A percentile compares a stretch with the other conserved stretches of the same genome.
Evolutionary conservation across 2,113 vertebrate genomes (phyloP).

Genomic region (Telmatochromis brichardi): DNA sequence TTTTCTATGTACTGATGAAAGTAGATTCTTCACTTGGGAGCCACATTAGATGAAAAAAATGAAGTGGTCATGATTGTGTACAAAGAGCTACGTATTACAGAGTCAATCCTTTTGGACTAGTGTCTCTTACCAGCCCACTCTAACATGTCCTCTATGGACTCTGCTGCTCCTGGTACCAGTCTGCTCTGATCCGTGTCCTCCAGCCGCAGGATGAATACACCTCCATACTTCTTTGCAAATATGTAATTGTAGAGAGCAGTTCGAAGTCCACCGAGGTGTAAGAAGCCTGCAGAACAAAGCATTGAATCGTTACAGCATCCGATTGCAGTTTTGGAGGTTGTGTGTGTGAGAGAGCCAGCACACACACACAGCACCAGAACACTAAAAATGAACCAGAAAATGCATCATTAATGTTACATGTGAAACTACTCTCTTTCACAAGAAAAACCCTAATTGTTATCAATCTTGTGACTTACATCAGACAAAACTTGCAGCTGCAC

Average conservation of each 20-base stretch:
- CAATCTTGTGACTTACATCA: neutral
- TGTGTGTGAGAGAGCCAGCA: neutral
- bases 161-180: conserved; percentile 79
- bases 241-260: conserved; percentile 94
- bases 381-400: neutral
- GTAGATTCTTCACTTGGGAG: neutral
- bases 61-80: neutral
- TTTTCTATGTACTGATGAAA: neutral
- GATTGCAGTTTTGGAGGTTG: neutral
- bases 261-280: conserved; percentile 89
- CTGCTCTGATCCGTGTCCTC: conserved; percentile 90
- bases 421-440: neutral
- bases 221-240: conserved; percentile 85
- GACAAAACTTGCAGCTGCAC: neutral
- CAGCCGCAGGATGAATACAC: conserved; percentile 83
- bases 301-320: neutral
- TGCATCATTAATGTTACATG: neutral
- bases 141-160: conserved; percentile 86
- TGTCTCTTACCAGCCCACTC: conserved; percentile 84
- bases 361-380: neutral
- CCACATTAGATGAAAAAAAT: neutral
- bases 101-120: neutral
- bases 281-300: conserved; percentile 72
- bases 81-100: neutral
- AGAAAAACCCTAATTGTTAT: neutral